phyloP scores from a whole-genome alignment of 53 echinoderm and acorn worm species.

The Henricia sp. region DNA sequence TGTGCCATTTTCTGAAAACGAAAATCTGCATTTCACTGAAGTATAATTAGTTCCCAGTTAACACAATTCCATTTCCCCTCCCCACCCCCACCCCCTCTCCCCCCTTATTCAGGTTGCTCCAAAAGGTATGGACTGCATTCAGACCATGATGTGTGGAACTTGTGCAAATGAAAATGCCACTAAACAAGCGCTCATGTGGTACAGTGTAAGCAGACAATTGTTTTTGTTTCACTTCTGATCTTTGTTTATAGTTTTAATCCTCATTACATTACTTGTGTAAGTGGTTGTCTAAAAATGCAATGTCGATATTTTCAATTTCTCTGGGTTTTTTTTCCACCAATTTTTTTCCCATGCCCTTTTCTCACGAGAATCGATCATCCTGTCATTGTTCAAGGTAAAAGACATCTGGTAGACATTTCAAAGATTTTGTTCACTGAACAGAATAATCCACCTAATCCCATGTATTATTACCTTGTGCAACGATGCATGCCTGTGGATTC shows the following conservation, averaged over 20 bases:
- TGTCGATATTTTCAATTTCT: no score
- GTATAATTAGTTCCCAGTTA: neutral
- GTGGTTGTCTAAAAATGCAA: no score
- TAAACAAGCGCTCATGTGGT: conserved; percentile 86
- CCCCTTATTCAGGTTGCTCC: conserved; percentile 93
- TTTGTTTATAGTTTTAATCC: neutral
- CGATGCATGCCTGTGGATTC: no score
- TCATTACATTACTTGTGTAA: neutral
- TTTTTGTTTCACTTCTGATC: neutral
- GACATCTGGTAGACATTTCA: no score
- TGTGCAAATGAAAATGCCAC: conserved; percentile 93
- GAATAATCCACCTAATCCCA: neutral
- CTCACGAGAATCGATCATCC: no score
- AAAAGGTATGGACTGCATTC: conserved; percentile 78
- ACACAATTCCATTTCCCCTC: neutral
- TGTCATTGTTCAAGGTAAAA: no score
- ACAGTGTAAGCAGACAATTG: conserved; percentile 71
- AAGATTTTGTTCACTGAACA: neutral
- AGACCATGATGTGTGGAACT: conserved; percentile 98
- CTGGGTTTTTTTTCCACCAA: neutral
- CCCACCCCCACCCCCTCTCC: no score
- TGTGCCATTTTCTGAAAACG: neutral
- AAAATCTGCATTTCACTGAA: neutral
- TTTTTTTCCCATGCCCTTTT: no score
- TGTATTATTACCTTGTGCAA: no score